These are phyloP conservation scores for Abscondita cerata DNA, from an alignment of 2,888 invertebrate genomes.

Conservation along the genomic window DNA sequence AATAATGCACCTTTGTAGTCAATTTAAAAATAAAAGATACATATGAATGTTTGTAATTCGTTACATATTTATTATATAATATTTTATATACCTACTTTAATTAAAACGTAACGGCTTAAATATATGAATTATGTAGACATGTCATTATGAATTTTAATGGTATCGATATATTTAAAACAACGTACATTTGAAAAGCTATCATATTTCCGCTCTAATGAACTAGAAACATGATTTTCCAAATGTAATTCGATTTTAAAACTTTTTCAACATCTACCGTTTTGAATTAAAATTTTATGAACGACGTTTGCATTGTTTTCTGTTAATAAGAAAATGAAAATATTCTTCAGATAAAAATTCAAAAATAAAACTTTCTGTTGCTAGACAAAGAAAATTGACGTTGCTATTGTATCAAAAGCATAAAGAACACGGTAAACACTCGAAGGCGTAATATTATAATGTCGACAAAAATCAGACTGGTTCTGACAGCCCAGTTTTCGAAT, in stretches of 20 bases:
- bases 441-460: slow-evolving; percentile 9
- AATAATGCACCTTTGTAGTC: too few species aligned
- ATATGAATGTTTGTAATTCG: too few species aligned
- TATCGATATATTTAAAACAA: neutral
- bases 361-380: slow-evolving; percentile 11
- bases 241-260: slow-evolving; percentile 6
- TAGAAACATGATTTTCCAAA: neutral
- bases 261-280: neutral
- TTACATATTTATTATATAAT: too few species aligned
- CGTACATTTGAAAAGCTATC: slow-evolving; percentile 11
- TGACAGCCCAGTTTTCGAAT: slow-evolving; percentile 21
- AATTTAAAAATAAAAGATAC: too few species aligned
- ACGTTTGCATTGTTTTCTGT: too few species aligned
- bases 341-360: slow-evolving; percentile 6
- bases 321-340: too few species aligned
- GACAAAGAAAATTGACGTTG: slow-evolving; percentile 14
- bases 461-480: slow-evolving; percentile 19
- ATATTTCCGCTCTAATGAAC: slow-evolving; percentile 13
- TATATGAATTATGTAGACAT: neutral
- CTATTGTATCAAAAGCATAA: slow-evolving; percentile 11
- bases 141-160: neutral
- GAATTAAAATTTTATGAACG: too few species aligned
- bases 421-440: slow-evolving; percentile 13
- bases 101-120: too few species aligned
- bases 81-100: too few species aligned